A percentile compares a stretch with the other conserved stretches of the same genome.
These are phyloP conservation scores for Megaceryle alcyon DNA, from an alignment of 2,797 vertebrate genomes.

Conservation along the genomic window DNA sequence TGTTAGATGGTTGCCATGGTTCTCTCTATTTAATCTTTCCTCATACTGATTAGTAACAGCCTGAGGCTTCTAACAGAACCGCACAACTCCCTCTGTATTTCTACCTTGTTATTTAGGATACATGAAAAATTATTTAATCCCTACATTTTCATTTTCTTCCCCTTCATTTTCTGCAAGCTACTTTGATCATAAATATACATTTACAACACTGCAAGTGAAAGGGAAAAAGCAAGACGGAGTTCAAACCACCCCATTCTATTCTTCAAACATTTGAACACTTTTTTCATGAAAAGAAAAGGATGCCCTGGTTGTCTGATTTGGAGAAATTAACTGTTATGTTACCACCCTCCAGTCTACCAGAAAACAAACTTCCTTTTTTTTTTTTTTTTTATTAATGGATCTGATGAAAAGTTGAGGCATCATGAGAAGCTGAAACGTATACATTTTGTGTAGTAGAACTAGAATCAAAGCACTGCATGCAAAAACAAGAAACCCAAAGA, in stretches of 20 bases:
- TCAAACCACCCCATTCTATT: background rate
- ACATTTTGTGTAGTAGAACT: background rate
- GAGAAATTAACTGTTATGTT: background rate
- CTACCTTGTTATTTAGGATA: background rate
- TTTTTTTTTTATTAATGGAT: background rate
- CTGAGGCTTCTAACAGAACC: background rate
- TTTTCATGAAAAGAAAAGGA: background rate
- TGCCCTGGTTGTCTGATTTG: background rate
- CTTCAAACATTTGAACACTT: background rate
- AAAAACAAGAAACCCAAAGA: background rate
- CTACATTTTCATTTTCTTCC: background rate
- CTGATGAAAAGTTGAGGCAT: background rate
- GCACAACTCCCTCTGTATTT: background rate
- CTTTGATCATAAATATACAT: background rate
- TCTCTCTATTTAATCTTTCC: constrained; percentile 9
- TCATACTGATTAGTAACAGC: constrained; percentile 9
- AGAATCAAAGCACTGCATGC: background rate
- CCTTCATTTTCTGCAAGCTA: background rate
- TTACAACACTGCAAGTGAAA: background rate
- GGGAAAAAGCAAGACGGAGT: background rate
- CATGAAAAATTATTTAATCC: background rate
- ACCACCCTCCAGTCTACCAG: background rate
- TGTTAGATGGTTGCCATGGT: constrained; percentile 58
- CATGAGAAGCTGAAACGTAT: background rate
- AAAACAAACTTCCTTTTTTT: background rate